Conservation (phyloP, 1,140 invertebrate species). For the Pygmarrhopalites habei region DNA sequence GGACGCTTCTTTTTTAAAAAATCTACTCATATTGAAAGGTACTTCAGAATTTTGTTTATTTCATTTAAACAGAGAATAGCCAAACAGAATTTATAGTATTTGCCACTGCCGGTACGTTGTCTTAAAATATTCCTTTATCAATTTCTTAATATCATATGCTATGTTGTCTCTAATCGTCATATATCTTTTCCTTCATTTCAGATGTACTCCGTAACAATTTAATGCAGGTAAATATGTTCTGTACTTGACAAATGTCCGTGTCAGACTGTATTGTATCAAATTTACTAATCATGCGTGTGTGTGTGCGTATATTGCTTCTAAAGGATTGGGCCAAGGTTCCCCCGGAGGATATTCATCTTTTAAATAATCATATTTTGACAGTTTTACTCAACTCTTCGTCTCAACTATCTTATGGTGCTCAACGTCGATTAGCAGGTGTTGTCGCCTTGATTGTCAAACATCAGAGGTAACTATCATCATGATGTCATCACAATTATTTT, state of each 20-base stretch:
- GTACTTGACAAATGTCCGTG: too few relatives aligned
- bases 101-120: too few relatives aligned
- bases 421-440: conserved; percentile 24
- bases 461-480: too few relatives aligned
- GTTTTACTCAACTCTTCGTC: conserved; percentile 9
- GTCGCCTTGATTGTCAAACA: conserved; percentile 37
- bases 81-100: conserved; percentile 75
- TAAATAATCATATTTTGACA: conserved; percentile 20
- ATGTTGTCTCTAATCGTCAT: too few relatives aligned
- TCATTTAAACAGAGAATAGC: conserved; percentile 55
- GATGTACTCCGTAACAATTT: conserved; percentile 73
- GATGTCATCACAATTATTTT: too few relatives aligned
- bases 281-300: too few relatives aligned
- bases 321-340: conserved; percentile 60
- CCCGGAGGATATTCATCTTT: conserved; percentile 24
- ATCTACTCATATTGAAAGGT: background rate
- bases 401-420: conserved; percentile 28
- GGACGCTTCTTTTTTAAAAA: conserved; percentile 19
- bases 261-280: too few relatives aligned
- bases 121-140: too few relatives aligned
- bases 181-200: too few relatives aligned
- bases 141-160: too few relatives aligned
- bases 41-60: background rate
- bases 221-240: too few relatives aligned
- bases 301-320: too few relatives aligned